Evolutionary conservation across 2,797 vertebrate genomes (phyloP).

Genomic region (Channallabes apus): DNA sequence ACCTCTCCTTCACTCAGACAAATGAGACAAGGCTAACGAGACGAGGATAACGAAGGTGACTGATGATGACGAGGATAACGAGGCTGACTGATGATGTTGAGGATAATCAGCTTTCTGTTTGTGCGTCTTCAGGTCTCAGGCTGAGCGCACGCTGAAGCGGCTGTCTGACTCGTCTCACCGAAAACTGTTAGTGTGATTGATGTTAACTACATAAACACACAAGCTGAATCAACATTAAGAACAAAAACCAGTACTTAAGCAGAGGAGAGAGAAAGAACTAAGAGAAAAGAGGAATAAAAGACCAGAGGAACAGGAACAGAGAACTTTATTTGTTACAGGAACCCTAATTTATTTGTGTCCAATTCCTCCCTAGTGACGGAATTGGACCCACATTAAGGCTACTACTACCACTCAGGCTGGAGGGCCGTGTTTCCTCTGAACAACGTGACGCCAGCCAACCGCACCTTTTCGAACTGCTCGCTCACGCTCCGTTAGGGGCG

Average conservation of each 20-base stretch:
- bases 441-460: too few relatives aligned
- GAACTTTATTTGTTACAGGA: too few relatives aligned
- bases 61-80: neutral
- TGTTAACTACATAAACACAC: constrained; percentile 5
- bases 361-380: too few relatives aligned
- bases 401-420: too few relatives aligned
- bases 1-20: neutral
- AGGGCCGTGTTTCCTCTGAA: too few relatives aligned
- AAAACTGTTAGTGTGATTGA: constrained; percentile 2
- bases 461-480: too few relatives aligned
- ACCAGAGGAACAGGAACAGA: neutral
- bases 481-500: too few relatives aligned
- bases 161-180: neutral
- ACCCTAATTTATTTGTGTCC: too few relatives aligned
- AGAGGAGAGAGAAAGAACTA: neutral
- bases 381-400: too few relatives aligned
- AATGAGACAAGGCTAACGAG: constrained; percentile 7
- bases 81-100: neutral
- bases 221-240: neutral
- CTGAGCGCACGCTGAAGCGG: neutral
- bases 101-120: neutral
- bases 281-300: neutral
- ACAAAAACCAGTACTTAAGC: neutral
- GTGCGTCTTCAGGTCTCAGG: neutral
- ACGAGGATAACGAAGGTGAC: neutral